Conservation (phyloP, 2,888 invertebrate genomes). For the Marronus borbonicus region DNA sequence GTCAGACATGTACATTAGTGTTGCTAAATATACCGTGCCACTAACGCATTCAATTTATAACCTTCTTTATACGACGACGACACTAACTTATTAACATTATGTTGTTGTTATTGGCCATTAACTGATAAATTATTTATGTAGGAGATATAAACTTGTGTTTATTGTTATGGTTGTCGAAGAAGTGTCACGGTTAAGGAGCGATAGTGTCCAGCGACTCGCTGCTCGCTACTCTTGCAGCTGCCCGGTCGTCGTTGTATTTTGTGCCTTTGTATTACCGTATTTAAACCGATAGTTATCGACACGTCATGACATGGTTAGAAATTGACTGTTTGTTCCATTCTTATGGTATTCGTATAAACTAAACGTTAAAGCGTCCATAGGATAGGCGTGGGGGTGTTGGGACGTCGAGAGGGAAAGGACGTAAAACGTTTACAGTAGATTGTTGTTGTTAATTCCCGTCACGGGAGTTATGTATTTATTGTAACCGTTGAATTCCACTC, state of each 20-base stretch:
- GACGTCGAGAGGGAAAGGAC: not conserved
- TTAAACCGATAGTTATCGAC: slow-evolving; percentile 64
- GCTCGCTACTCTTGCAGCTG: slow-evolving; percentile 26
- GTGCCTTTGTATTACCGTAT: slow-evolving; percentile 33
- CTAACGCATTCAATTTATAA: slow-evolving; percentile 67
- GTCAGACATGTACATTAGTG: slow-evolving; percentile 68
- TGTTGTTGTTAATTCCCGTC: slow-evolving; percentile 47
- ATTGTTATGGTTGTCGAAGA: slow-evolving; percentile 67
- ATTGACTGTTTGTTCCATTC: slow-evolving; percentile 52
- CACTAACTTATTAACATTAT: slow-evolving; percentile 67
- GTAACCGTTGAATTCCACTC: slow-evolving; percentile 44
- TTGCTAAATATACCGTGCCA: slow-evolving; percentile 67
- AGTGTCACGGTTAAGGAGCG: slow-evolving; percentile 65
- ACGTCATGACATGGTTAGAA: slow-evolving; percentile 58
- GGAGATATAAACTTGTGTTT: slow-evolving; percentile 66
- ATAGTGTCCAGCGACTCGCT: slow-evolving; percentile 58
- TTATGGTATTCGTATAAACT: slow-evolving; percentile 25
- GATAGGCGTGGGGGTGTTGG: not conserved
- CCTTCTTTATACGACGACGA: slow-evolving; percentile 61
- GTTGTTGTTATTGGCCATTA: slow-evolving; percentile 67
- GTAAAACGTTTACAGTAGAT: slow-evolving; percentile 39
- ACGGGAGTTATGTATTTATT: slow-evolving; percentile 49
- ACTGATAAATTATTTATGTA: slow-evolving; percentile 68
- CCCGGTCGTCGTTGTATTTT: slow-evolving; percentile 28
- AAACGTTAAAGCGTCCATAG: not conserved